These are phyloP conservation scores for Macrophya alboannulata DNA, from an alignment of 2,888 invertebrate species.

Conservation along the genomic window DNA sequence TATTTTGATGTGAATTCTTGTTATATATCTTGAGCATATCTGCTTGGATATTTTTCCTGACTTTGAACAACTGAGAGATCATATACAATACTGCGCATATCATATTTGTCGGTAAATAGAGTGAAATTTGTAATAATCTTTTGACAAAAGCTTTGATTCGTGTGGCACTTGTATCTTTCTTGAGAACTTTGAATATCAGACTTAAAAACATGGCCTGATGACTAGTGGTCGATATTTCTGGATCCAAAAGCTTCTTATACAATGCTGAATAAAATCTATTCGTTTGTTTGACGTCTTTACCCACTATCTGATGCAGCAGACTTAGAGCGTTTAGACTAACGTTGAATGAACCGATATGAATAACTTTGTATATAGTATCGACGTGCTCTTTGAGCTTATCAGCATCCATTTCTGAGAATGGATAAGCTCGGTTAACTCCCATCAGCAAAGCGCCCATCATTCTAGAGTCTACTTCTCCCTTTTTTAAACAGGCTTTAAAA, in stretches of 20 bases:
- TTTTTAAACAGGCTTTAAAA: conserved; percentile 95
- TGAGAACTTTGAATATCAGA: conserved; percentile 92
- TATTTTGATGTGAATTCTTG: conserved; percentile 47
- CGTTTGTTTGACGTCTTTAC: conserved; percentile 70
- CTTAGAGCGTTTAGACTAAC: conserved; percentile 83
- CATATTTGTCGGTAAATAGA: conserved; percentile 89
- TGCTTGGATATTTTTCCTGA: conserved; percentile 53
- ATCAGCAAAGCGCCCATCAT: conserved; percentile 92
- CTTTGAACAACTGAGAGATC: conserved; percentile 84
- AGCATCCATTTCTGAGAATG: conserved; percentile 87
- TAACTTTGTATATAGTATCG: conserved; percentile 90
- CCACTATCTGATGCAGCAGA: conserved; percentile 80
- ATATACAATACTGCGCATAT: conserved; percentile 92
- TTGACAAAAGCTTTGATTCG: conserved; percentile 94
- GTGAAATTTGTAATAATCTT: conserved; percentile 88
- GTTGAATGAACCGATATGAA: conserved; percentile 90
- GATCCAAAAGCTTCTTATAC: conserved; percentile 92
- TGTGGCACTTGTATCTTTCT: conserved; percentile 87
- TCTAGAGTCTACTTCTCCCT: conserved; percentile 91
- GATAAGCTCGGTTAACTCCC: conserved; percentile 93
- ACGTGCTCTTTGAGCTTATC: conserved; percentile 84
- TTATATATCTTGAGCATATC: conserved; percentile 30
- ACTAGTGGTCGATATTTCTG: conserved; percentile 86
- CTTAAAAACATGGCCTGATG: conserved; percentile 92
- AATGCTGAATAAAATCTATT: conserved; percentile 92